A percentile compares a stretch with the other conserved stretches of the same genome.
Evolutionary conservation across 2,113 vertebrate species (phyloP).

Genomic region (Vidua chalybeata): DNA sequence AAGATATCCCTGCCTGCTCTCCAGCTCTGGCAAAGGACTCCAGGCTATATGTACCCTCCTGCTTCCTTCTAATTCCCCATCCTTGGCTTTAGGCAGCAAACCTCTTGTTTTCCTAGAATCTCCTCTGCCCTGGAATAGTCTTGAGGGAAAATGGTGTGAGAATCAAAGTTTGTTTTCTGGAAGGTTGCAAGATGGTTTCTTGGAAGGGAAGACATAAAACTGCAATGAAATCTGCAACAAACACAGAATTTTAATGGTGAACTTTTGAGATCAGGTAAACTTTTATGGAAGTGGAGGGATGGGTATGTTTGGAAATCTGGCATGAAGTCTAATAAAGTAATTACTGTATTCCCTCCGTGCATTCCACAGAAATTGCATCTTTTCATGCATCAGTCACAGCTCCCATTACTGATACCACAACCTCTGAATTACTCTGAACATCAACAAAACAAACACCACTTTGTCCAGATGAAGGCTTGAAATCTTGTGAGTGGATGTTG

Average conservation of each 20-base stretch:
- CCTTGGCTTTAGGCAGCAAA: not conserved
- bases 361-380: conserved; percentile 25
- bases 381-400: conserved; percentile 58
- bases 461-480: not conserved
- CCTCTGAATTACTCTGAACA: conserved; percentile 2
- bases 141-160: not conserved
- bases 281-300: not conserved
- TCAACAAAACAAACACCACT: not conserved
- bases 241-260: not conserved
- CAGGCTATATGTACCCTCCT: rapidly evolving
- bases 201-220: not conserved
- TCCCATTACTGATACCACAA: conserved; percentile 5
- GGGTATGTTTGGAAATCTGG: not conserved
- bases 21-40: not conserved
- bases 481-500: not conserved
- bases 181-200: not conserved
- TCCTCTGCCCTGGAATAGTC: not conserved
- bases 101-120: not conserved
- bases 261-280: not conserved
- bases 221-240: not conserved
- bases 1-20: not conserved
- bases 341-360: conserved; percentile 23
- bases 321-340: not conserved
- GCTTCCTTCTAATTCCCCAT: not conserved
- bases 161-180: not conserved